Evolutionary conservation across 1,140 invertebrate genomes (phyloP).

Genomic region (Chrysomallon squamiferum): DNA sequence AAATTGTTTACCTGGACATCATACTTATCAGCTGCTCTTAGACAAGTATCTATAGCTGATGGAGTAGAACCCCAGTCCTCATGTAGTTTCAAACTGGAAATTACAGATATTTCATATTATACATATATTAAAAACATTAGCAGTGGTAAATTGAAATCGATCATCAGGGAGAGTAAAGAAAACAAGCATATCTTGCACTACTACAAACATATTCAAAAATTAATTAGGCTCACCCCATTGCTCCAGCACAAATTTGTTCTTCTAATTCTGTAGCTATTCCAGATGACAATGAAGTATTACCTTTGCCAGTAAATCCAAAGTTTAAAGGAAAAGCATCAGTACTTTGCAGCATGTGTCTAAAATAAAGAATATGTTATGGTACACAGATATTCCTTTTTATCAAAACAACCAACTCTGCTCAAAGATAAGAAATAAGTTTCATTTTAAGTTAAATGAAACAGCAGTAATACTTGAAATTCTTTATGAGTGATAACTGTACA

Average conservation of each 20-base stretch:
- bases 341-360: conserved; percentile 60
- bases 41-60: conserved; percentile 58
- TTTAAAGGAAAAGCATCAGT: conserved; percentile 62
- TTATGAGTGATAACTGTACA: too few species aligned
- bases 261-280: conserved; percentile 48
- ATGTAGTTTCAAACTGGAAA: conserved; percentile 57
- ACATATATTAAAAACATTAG: too few species aligned
- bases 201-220: too few species aligned
- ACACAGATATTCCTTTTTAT: too few species aligned
- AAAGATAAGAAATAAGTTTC: too few species aligned
- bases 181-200: too few species aligned
- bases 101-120: too few species aligned
- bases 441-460: too few species aligned
- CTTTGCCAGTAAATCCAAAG: conserved; percentile 63
- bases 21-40: conserved; percentile 57
- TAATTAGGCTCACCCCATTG: conserved; percentile 53
- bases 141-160: too few species aligned
- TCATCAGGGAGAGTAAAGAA: too few species aligned
- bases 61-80: conserved; percentile 64
- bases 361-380: conserved; percentile 13
- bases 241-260: conserved; percentile 61
- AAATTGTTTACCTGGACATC: conserved; percentile 61
- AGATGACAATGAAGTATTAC: conserved; percentile 50
- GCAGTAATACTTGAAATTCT: too few species aligned
- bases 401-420: too few species aligned